phyloP scores from a whole-genome alignment of 1,140 invertebrate genomes.

The Drosophila ficusphila region DNA sequence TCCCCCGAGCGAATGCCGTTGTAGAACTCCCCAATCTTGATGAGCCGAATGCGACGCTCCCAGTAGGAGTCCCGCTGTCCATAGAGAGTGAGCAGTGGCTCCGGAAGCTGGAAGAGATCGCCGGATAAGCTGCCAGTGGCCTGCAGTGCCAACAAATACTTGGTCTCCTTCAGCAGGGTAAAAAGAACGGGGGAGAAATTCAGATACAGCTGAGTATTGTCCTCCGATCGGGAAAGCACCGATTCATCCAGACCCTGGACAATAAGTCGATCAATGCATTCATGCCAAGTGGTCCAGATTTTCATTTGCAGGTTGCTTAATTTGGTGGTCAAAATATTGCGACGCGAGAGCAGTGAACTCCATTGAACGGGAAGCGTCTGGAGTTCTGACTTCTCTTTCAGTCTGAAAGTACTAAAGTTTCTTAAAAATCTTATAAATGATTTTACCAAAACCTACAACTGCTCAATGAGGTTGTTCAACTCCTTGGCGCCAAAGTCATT shows the following conservation, averaged over 20 bases:
- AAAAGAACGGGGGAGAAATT: constrained; percentile 73
- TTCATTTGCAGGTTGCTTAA: constrained; percentile 74
- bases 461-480: constrained; percentile 50
- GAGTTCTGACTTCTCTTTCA: constrained; percentile 37
- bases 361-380: constrained; percentile 38
- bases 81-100: constrained; percentile 85
- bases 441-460: constrained; percentile 40
- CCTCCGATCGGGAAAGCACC: constrained; percentile 32
- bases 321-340: constrained; percentile 75
- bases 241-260: constrained; percentile 57
- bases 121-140: constrained; percentile 37
- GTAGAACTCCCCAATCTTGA: constrained; percentile 85
- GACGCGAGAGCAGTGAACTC: constrained; percentile 52
- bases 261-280: constrained; percentile 65
- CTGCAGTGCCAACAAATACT: constrained; percentile 70
- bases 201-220: constrained; percentile 33
- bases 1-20: constrained; percentile 86
- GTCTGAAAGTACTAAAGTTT: constrained; percentile 9
- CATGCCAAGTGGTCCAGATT: constrained; percentile 75
- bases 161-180: constrained; percentile 70
- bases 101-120: constrained; percentile 83
- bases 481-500: constrained; percentile 60
- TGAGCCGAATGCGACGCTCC: constrained; percentile 83
- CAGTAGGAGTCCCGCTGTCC: constrained; percentile 84
- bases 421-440: not conserved